Conservation (phyloP, 2,888 invertebrate genomes). For the Leucoma salicis region DNA sequence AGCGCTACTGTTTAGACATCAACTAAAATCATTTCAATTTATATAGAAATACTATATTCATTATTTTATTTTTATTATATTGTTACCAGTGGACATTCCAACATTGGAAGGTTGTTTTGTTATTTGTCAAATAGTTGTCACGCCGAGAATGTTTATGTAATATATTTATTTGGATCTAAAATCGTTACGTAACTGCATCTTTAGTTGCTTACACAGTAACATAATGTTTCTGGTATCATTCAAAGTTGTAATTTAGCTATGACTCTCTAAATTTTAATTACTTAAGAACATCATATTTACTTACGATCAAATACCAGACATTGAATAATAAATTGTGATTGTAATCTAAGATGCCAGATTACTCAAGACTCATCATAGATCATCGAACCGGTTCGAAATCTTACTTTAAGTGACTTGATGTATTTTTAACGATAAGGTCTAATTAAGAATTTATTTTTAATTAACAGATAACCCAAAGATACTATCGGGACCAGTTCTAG, state of each 20-base stretch:
- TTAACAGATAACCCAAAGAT: conserved; percentile 74
- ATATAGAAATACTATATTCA: too few relatives aligned
- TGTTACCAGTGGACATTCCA: too few relatives aligned
- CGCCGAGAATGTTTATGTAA: background rate
- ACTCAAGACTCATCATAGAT: conserved; percentile 22
- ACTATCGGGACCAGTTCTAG: conserved; percentile 71
- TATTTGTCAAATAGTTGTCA: background rate
- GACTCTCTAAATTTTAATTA: too few relatives aligned
- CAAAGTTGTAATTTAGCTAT: background rate
- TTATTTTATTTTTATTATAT: too few relatives aligned
- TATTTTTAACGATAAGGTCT: background rate
- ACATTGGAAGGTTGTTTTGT: too few relatives aligned
- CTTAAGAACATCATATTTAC: too few relatives aligned
- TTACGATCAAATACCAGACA: too few relatives aligned
- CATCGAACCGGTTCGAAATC: conserved; percentile 36
- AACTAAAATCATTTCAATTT: too few relatives aligned
- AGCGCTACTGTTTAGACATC: too few relatives aligned
- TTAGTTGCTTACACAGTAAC: too few relatives aligned
- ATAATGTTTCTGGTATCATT: background rate
- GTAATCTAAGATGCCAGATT: background rate
- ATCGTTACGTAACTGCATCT: background rate
- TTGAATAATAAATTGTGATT: too few relatives aligned
- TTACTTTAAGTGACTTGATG: background rate
- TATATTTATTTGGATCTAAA: background rate
- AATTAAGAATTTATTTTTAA: conserved; percentile 3